Evolutionary conservation across 2,113 vertebrate genomes (phyloP), one percentile per base, ranked within the genome.

Genomic region (Scortum barcoo): DNA sequence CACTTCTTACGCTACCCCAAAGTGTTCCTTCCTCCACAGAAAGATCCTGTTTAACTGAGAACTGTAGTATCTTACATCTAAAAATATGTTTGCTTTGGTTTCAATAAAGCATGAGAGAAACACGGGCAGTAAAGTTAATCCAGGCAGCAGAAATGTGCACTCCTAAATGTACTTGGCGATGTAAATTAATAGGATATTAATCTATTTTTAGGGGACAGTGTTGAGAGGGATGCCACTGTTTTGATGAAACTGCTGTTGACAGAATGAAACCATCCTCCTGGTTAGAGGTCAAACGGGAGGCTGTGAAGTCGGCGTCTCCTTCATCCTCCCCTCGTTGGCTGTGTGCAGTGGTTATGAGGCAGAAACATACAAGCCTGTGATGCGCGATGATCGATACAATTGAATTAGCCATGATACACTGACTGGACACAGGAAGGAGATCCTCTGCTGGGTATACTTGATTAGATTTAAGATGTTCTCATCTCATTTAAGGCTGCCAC

Each of bases 391-490:
- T 76, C 38, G 1, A 72, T 80, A 48, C 38, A 62, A 75, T 60
- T 20, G 40, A 80, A 76, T 88, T 46, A 81, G n/a, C 73, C 20
- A 10, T n/a, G 33, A 72, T 24, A 14, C 56, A 61, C 17, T 58
- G 71, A 76, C 72, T 51, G 33, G 66, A 84, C 38, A 26, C 10
- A 28, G 42, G 30, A 56, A 84, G 48, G 17, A 78, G 53, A 65
- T 66, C 67, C 74, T 84, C 83, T 72, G 62, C 33, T 75, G 76
- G 28, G 68, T 50, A 51, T 61, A 58, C 67, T 42, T 76, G 51
- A 84, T 88, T 81, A 76, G 65, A 86, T 76, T 50, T 28, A 86
- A 33, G 38, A 70, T 50, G 77, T 22, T 81, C 36, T 81, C 66
- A 65, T 76, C 65, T 72, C 70, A 72, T 76, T 81, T 63, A 36